phyloP scores from a whole-genome alignment of 2,113 vertebrate species.

The Microtus richardsoni region DNA sequence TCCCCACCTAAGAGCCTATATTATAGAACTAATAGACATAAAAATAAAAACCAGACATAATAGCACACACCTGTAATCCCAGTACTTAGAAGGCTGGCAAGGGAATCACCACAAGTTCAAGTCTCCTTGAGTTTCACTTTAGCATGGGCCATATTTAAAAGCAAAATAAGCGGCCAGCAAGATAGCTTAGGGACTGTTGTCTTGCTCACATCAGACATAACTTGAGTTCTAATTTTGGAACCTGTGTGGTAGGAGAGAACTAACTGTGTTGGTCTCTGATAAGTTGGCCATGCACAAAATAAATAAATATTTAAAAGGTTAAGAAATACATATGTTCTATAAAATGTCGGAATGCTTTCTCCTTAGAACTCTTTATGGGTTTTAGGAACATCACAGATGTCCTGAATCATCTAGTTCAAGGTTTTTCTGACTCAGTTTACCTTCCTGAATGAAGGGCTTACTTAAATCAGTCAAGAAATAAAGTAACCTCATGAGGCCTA shows the following conservation, averaged over 20 bases:
- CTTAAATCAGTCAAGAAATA: neutral
- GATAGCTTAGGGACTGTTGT: neutral
- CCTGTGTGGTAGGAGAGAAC: neutral
- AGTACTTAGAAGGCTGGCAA: neutral
- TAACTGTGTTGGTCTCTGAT: neutral
- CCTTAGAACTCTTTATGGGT: neutral
- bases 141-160: neutral
- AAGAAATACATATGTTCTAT: neutral
- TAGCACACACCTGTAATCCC: neutral
- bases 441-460: neutral
- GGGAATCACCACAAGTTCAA: neutral
- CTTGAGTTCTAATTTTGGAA: neutral
- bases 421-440: neutral
- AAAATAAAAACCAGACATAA: neutral
- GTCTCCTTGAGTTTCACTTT: neutral
- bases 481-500: neutral
- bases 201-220: neutral
- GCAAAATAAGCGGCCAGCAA: neutral
- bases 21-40: neutral
- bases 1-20: neutral
- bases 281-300: neutral
- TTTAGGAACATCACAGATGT: neutral
- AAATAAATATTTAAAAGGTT: neutral
- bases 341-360: neutral
- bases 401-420: neutral